Evolutionary conservation across 1,140 invertebrate genomes (phyloP).

Genomic region (Drosophila neocordata): DNA sequence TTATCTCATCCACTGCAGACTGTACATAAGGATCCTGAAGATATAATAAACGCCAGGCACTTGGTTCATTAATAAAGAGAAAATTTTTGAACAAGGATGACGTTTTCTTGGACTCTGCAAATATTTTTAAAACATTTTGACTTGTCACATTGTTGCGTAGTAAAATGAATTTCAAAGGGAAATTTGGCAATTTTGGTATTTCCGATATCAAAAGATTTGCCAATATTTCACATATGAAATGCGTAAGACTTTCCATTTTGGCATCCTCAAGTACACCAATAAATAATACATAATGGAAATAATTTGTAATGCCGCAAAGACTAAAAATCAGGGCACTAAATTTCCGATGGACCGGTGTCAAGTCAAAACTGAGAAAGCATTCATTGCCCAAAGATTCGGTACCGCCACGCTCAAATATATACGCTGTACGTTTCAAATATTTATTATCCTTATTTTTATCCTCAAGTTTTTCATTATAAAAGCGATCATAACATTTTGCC

Average conservation of each 20-base stretch:
- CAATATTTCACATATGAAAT: constrained; percentile 43
- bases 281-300: constrained; percentile 34
- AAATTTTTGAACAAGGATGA: constrained; percentile 2
- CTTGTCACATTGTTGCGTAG: constrained; percentile 32
- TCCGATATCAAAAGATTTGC: constrained; percentile 30
- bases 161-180: constrained; percentile 15
- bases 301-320: constrained; percentile 37
- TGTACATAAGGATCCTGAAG: constrained; percentile 37
- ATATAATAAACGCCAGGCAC: background rate
- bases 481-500: background rate
- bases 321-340: constrained; percentile 30
- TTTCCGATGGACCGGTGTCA: constrained; percentile 23
- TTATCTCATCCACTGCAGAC: constrained; percentile 29
- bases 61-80: constrained; percentile 26
- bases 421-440: constrained; percentile 32
- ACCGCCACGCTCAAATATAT: background rate
- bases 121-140: constrained; percentile 14
- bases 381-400: constrained; percentile 19
- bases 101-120: background rate
- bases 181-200: constrained; percentile 27
- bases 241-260: constrained; percentile 15
- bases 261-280: constrained; percentile 31
- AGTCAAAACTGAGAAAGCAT: constrained; percentile 40
- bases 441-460: constrained; percentile 30
- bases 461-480: constrained; percentile 9